These are phyloP conservation scores for Calliphora vicina DNA, from an alignment of 1,140 invertebrate genomes.

Conservation along the genomic window DNA sequence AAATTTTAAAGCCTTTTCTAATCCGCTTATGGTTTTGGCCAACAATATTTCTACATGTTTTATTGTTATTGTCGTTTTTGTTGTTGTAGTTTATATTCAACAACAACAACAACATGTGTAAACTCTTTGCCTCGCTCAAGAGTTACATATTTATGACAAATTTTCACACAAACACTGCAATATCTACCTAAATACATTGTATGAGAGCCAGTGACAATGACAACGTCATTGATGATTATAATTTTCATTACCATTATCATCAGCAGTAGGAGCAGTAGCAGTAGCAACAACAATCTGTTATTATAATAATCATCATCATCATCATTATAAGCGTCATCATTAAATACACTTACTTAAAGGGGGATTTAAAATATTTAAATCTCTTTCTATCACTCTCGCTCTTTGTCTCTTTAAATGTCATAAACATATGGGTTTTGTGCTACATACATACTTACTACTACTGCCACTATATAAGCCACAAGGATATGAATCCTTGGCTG, in stretches of 20 bases:
- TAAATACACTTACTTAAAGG: background rate
- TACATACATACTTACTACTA: no score
- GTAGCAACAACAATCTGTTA: background rate
- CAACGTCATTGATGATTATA: background rate
- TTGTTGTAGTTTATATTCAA: background rate
- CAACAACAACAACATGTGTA: no score
- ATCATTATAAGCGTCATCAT: constrained; percentile 3
- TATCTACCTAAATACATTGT: background rate
- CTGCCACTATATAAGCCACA: background rate
- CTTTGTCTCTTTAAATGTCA: background rate
- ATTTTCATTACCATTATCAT: background rate
- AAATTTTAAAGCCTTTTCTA: constrained; percentile 2
- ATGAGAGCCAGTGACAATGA: background rate
- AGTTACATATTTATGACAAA: background rate
- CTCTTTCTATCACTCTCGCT: background rate
- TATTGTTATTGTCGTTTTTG: background rate
- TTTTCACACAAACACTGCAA: background rate
- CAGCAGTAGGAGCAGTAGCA: no score
- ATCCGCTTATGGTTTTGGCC: constrained; percentile 6
- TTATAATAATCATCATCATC: background rate
- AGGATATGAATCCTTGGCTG: background rate
- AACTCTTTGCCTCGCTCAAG: no score
- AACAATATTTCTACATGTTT: background rate
- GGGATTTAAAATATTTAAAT: background rate
- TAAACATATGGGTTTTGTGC: background rate